Evolutionary conservation across 92 coral and sea anemone species (phyloP).

Genomic region (Palythoa heliodiscus): DNA sequence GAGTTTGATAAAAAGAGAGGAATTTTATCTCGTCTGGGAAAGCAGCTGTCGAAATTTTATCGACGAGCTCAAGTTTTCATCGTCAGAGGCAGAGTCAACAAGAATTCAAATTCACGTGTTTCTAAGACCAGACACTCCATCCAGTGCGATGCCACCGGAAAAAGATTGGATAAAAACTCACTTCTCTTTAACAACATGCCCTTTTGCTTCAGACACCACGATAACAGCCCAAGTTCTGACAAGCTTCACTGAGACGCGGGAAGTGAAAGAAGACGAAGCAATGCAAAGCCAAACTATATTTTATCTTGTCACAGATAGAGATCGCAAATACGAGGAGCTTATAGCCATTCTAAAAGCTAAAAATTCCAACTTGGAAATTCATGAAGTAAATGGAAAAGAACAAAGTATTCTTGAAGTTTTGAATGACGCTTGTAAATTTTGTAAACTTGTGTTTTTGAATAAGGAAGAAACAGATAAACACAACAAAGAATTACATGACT

Average conservation of each 20-base stretch:
- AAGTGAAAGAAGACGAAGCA: constrained; percentile 34
- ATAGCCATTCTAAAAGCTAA: constrained; percentile 65
- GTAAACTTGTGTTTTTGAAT: constrained; percentile 74
- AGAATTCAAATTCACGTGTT: constrained; percentile 77
- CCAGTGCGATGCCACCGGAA: constrained; percentile 74
- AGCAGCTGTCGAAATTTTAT: constrained; percentile 95
- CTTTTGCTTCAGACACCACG: constrained; percentile 88
- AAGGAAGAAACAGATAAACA: constrained; percentile 60
- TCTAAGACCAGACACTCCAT: constrained; percentile 89
- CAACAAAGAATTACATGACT: constrained; percentile 59
- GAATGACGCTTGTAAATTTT: constrained; percentile 66
- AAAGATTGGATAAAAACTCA: constrained; percentile 75
- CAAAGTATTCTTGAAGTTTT: constrained; percentile 67
- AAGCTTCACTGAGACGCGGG: constrained; percentile 50
- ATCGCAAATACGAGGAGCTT: constrained; percentile 84
- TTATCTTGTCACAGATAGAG: constrained; percentile 75
- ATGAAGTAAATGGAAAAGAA: constrained; percentile 75
- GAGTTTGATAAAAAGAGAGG: constrained; percentile 44
- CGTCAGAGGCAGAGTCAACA: constrained; percentile 62
- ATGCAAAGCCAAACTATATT: constrained; percentile 43
- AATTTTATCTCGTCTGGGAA: constrained; percentile 92
- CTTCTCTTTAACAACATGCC: constrained; percentile 82
- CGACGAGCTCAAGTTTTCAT: constrained; percentile 69
- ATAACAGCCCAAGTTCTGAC: constrained; percentile 63
- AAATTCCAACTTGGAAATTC: constrained; percentile 49